Base-by-base conservation (phyloP, 1,140 invertebrate species). In the Zaprionus taronus region DNA sequence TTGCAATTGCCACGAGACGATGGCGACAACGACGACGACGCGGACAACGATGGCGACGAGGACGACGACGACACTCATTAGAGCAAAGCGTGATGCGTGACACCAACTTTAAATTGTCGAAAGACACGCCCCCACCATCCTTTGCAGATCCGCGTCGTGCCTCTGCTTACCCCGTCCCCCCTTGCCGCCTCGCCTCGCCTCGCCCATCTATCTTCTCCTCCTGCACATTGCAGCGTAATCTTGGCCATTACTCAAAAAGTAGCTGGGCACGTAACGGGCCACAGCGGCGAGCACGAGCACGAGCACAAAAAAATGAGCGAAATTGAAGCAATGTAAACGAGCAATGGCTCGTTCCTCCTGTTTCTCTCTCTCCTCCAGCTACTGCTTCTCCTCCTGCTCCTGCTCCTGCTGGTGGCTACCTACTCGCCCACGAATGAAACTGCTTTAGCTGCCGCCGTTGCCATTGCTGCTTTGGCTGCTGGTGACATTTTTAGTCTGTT, bases 241-340 rank as follows among this genome's bases (percentile, higher is more conserved):
- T 87, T 83, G 68, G 84, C 83, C 83, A 87, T 87, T 87, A 89
- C 78, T 87, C 83, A 89, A 89, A 87, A 83, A 87, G 80, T 83
- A 87, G 84, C 83, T 69, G 72, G 73, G 74, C 83, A 87, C 83
- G 83, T 87, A 89, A 58, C 51, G 66, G 70, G 49, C 63, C 51
- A 62, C 70, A 76, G 49, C 31, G 44, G 20, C 47, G 20, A 51
- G 17, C 20, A 51, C 47, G 47, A 51, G 47, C 20, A 22, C 11
- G 20, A 51, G 47, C 4, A 17, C n/a, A 55, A 64, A 70, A 60
- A 51, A 53, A 57, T 24, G 49, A 69, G 51, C 55, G 68, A 77
- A 69, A 69, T 74, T 69, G 58, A 61, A 63, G 73, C 73, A 74
- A 80, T 83, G 56, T 34, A 71, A 83, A 55, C 53, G 63, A 76